phyloP scores from a whole-genome alignment of 2,797 vertebrate species.

The Anguilla marmorata region DNA sequence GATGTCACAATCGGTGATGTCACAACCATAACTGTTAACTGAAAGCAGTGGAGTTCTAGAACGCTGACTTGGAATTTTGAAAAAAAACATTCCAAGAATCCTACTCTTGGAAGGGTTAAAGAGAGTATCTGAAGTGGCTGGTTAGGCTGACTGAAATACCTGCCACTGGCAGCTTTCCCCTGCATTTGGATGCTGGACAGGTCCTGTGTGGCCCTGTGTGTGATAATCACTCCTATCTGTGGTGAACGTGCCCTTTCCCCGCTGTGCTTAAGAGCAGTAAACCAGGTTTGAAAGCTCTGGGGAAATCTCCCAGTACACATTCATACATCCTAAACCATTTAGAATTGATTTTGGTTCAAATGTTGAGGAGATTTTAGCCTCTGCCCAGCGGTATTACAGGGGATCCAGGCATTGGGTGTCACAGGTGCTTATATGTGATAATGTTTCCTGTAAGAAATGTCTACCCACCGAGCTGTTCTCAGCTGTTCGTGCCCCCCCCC shows the following conservation, averaged over 20 bases:
- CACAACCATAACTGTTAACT: too few relatives aligned
- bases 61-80: too few relatives aligned
- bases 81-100: too few relatives aligned
- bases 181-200: not conserved
- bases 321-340: not conserved
- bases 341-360: not conserved
- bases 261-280: not conserved
- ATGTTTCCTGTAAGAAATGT: not conserved
- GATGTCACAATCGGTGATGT: too few relatives aligned
- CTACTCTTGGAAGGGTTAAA: too few relatives aligned
- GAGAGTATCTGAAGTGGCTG: not conserved
- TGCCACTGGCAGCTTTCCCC: not conserved
- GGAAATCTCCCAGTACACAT: not conserved
- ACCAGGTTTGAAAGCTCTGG: not conserved
- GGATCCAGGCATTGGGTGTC: not conserved
- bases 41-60: too few relatives aligned
- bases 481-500: too few relatives aligned
- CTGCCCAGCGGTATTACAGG: too few relatives aligned
- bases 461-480: not conserved
- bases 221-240: not conserved
- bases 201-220: not conserved
- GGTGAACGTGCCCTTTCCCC: not conserved
- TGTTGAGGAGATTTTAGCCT: not conserved
- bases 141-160: not conserved
- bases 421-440: not conserved